These are phyloP conservation scores for Pangasius mekongensis DNA, from an alignment of 2,797 vertebrate species.

Conservation along the genomic window DNA sequence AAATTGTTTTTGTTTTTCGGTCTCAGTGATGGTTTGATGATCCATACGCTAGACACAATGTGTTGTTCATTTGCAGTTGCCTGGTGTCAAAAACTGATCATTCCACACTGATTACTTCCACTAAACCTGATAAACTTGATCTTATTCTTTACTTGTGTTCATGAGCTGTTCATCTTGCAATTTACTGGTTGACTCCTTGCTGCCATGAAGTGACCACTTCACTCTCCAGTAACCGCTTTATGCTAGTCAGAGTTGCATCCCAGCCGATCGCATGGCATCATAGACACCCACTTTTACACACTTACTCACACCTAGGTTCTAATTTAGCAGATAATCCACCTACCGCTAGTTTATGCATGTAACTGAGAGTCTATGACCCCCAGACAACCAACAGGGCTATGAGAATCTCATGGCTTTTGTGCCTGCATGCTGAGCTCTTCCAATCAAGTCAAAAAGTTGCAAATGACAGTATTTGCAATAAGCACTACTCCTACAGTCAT, in stretches of 20 bases:
- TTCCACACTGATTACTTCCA: not conserved
- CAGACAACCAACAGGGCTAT: not conserved
- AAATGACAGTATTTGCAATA: not conserved
- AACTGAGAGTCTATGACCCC: not conserved
- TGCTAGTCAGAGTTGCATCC: not conserved
- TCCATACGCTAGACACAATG: not conserved
- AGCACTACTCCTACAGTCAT: too few relatives aligned
- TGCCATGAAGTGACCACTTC: not conserved
- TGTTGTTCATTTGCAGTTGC: not conserved
- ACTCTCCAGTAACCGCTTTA: not conserved
- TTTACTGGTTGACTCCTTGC: not conserved
- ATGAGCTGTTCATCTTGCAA: not conserved
- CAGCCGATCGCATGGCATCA: not conserved
- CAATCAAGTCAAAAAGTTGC: not conserved
- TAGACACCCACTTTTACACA: not conserved
- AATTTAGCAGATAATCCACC: not conserved
- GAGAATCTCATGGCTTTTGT: not conserved
- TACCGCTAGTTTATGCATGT: not conserved
- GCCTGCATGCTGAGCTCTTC: not conserved
- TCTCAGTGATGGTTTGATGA: not conserved
- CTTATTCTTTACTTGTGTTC: not conserved
- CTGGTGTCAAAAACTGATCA: too few relatives aligned
- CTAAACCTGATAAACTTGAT: conserved; percentile 26
- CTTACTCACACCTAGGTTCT: not conserved
- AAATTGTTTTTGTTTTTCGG: not conserved